Percentiles rank a stretch among this genome's conserved stretches.
These are phyloP conservation scores for Sylvilagus bachmani DNA, from an alignment of 2,113 vertebrate genomes.

Conservation along the genomic window DNA sequence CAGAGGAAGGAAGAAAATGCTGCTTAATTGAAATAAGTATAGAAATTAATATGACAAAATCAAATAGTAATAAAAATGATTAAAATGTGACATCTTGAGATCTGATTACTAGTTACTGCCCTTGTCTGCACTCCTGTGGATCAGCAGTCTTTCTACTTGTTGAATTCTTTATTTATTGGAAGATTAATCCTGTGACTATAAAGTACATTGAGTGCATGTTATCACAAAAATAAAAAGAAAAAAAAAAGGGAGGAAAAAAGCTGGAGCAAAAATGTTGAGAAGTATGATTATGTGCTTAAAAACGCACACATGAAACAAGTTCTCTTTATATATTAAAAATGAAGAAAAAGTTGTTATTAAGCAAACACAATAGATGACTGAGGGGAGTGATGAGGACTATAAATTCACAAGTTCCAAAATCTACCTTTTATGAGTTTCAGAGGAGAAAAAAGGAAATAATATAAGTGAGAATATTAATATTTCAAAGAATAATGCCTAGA, in stretches of 20 bases:
- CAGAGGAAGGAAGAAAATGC: conserved; percentile 10
- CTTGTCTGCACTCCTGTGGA: too few species aligned
- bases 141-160: too few species aligned
- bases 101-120: too few species aligned
- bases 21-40: neutral
- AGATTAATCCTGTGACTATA: too few species aligned
- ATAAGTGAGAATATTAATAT: neutral
- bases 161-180: too few species aligned
- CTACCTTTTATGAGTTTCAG: neutral
- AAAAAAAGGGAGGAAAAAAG: too few species aligned
- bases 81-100: too few species aligned
- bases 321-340: neutral
- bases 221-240: neutral
- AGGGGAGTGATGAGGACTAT: neutral
- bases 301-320: too few species aligned
- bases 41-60: neutral
- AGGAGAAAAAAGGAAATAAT: neutral
- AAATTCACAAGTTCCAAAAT: neutral
- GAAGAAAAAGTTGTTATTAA: neutral
- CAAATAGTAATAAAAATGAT: neutral
- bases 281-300: too few species aligned
- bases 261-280: too few species aligned
- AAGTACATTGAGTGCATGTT: too few species aligned
- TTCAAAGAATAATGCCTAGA: neutral
- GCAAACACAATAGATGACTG: neutral